Percentiles rank a stretch among this genome's conserved stretches.
These are phyloP conservation scores for Lottia gigantea DNA, from an alignment of 2,888 invertebrate species.

Conservation along the genomic window DNA sequence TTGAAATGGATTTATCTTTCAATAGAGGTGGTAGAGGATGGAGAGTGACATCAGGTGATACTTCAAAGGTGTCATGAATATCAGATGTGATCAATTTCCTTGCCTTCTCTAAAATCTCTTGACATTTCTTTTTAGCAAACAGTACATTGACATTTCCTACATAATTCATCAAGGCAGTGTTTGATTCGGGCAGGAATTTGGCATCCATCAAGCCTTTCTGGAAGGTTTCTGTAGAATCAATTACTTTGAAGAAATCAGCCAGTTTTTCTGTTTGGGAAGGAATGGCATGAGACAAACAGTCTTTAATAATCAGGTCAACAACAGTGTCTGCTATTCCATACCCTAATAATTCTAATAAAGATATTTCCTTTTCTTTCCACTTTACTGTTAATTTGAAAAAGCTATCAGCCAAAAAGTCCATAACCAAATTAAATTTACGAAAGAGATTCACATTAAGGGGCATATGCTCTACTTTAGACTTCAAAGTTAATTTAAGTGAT, in stretches of 20 bases:
- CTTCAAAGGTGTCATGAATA: slow-evolving; percentile 76
- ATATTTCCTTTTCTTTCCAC: slow-evolving; percentile 60
- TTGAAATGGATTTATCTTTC: slow-evolving; percentile 30
- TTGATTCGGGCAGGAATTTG: slow-evolving; percentile 46
- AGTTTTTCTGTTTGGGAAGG: slow-evolving; percentile 81
- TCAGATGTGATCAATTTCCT: slow-evolving; percentile 82
- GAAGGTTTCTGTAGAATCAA: slow-evolving; percentile 76
- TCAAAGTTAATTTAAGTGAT: slow-evolving; percentile 30
- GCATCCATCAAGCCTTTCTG: slow-evolving; percentile 75
- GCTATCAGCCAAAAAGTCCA: slow-evolving; percentile 74
- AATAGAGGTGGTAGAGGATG: slow-evolving; percentile 46
- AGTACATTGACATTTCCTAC: slow-evolving; percentile 80
- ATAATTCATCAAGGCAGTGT: slow-evolving; percentile 75
- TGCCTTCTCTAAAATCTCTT: slow-evolving; percentile 78
- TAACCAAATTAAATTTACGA: slow-evolving; percentile 68
- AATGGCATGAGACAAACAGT: slow-evolving; percentile 81
- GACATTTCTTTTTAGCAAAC: slow-evolving; percentile 82
- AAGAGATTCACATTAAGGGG: slow-evolving; percentile 38
- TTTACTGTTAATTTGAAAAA: slow-evolving; percentile 69
- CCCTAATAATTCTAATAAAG: slow-evolving; percentile 71
- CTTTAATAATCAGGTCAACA: slow-evolving; percentile 76
- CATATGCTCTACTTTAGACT: slow-evolving; percentile 21
- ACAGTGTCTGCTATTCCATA: slow-evolving; percentile 73
- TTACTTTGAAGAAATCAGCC: slow-evolving; percentile 75
- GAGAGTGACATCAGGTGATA: slow-evolving; percentile 46